Percentiles rank a stretch among this genome's conserved stretches.
phyloP scores from a whole-genome alignment of 1,140 invertebrate species.

The Brachionus plicatilis region DNA sequence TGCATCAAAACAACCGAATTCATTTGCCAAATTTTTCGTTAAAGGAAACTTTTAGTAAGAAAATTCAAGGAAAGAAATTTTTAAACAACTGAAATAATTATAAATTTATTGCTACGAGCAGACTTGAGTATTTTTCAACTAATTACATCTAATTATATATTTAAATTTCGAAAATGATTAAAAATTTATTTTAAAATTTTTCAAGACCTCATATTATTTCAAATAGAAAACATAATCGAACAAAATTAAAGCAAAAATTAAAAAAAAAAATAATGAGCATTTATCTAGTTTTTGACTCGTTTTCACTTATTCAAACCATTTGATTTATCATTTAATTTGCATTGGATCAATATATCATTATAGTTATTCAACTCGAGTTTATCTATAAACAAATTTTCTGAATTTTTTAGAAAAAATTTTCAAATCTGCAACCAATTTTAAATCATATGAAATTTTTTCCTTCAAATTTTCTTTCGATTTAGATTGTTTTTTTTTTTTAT shows the following conservation, averaged over 20 bases:
- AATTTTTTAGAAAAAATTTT: too few relatives aligned
- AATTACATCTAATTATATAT: neutral
- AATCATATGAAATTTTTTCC: too few relatives aligned
- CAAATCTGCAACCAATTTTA: too few relatives aligned
- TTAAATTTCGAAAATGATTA: neutral
- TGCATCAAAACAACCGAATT: too few relatives aligned
- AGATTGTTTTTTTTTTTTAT: too few relatives aligned
- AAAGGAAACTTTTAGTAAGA: neutral
- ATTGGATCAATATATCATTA: neutral
- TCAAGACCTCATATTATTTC: neutral
- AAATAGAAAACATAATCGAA: neutral
- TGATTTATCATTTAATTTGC: neutral
- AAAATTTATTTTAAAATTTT: neutral
- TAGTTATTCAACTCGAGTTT: neutral
- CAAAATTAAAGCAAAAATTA: neutral
- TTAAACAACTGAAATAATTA: neutral
- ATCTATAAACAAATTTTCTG: neutral
- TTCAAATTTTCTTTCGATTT: too few relatives aligned
- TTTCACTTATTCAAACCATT: neutral
- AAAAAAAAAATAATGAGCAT: neutral
- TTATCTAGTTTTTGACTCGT: neutral
- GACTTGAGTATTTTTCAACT: neutral
- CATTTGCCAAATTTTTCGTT: too few relatives aligned
- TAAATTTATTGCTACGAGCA: neutral
- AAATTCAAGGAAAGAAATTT: neutral